Percentiles rank a stretch among this genome's conserved stretches.
phyloP scores from a whole-genome alignment of 2,888 invertebrate species.

The Andrena bicolor region DNA sequence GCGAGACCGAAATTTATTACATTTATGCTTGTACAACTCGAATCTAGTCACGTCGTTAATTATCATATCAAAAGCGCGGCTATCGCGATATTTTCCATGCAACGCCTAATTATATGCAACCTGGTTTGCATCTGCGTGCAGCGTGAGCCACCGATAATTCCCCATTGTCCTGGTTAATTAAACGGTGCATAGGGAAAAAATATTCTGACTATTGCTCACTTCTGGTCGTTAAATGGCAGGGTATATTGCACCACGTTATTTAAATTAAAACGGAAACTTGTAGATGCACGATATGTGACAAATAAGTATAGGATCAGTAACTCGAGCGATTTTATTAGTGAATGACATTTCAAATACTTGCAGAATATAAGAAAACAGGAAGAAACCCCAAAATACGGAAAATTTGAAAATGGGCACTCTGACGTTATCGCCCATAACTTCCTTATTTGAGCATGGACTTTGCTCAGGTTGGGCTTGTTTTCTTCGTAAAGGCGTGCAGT shows the following conservation, averaged over 20 bases:
- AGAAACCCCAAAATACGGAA: too few relatives aligned
- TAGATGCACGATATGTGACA: too few relatives aligned
- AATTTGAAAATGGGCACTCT: too few relatives aligned
- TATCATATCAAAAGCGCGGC: conserved; percentile 64
- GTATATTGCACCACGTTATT: not conserved
- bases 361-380: too few relatives aligned
- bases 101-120: conserved; percentile 61
- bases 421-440: too few relatives aligned
- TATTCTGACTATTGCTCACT: not conserved
- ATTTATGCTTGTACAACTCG: conserved; percentile 12
- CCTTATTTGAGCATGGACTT: too few relatives aligned
- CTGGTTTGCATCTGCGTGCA: conserved; percentile 44
- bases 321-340: too few relatives aligned
- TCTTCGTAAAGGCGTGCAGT: too few relatives aligned
- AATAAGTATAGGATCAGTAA: too few relatives aligned
- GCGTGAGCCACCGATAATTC: conserved; percentile 12
- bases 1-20: conserved; percentile 35
- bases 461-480: too few relatives aligned
- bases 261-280: not conserved
- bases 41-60: conserved; percentile 50
- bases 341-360: too few relatives aligned
- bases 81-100: conserved; percentile 26
- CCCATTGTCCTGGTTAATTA: conserved; percentile 37
- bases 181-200: conserved; percentile 14
- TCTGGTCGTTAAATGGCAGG: not conserved